These are phyloP conservation scores for Andrena haemorrhoa DNA, from an alignment of 2,888 invertebrate species.

Conservation along the genomic window DNA sequence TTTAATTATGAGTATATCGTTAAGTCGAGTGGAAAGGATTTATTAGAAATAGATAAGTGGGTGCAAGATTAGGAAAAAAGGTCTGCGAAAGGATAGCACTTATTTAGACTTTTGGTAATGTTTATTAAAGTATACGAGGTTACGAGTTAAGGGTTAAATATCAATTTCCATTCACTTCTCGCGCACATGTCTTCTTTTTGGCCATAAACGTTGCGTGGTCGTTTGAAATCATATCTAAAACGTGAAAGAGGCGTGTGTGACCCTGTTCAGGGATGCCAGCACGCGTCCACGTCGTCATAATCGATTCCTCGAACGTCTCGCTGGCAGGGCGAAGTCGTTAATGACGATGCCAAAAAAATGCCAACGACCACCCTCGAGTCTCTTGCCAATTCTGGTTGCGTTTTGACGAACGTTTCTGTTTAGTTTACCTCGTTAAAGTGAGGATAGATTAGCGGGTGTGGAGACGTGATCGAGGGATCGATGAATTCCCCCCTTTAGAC, in stretches of 20 bases:
- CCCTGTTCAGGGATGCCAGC: conserved; percentile 73
- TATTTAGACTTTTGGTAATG: neutral
- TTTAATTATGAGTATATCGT: no score
- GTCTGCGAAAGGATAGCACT: no score
- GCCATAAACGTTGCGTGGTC: conserved; percentile 60
- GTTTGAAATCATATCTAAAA: conserved; percentile 69
- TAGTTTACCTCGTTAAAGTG: neutral
- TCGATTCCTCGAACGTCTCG: conserved; percentile 77
- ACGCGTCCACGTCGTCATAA: conserved; percentile 75
- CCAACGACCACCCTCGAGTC: conserved; percentile 47
- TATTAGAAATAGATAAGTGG: no score
- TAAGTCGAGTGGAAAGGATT: no score
- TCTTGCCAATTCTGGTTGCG: conserved; percentile 44
- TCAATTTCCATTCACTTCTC: conserved; percentile 25
- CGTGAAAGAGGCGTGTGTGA: conserved; percentile 74
- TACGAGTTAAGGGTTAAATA: conserved; percentile 20
- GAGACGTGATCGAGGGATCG: neutral
- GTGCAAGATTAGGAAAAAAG: no score
- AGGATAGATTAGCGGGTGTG: neutral
- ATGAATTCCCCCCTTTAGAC: neutral
- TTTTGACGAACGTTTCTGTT: conserved; percentile 6
- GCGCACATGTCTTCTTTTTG: conserved; percentile 53
- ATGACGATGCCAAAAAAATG: conserved; percentile 73
- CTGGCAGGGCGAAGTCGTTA: conserved; percentile 67
- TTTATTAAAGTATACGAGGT: neutral